Conservation (phyloP, 2,888 invertebrate species). For the Hypomecis punctinalis region DNA sequence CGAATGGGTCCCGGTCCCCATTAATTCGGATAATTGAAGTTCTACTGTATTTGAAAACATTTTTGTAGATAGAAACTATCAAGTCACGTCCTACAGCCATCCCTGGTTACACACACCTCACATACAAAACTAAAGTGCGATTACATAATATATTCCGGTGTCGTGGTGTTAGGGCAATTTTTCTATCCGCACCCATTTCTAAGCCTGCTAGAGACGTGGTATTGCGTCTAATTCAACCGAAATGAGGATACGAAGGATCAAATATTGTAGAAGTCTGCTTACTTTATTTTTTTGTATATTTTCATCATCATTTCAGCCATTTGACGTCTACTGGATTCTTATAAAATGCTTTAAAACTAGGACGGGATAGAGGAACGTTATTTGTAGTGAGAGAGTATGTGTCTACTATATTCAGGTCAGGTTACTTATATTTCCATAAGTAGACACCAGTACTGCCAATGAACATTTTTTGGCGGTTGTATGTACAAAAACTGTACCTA, state of each 20-base stretch:
- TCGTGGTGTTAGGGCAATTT: slow-evolving; percentile 75
- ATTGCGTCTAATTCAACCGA: slow-evolving; percentile 61
- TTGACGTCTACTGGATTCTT: too few relatives aligned
- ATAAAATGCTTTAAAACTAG: too few relatives aligned
- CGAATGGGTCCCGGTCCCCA: too few relatives aligned
- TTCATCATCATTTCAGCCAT: background rate
- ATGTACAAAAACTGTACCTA: too few relatives aligned
- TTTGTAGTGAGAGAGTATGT: too few relatives aligned
- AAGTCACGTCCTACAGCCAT: slow-evolving; percentile 12
- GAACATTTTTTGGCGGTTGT: too few relatives aligned
- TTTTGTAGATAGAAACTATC: background rate
- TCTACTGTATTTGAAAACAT: too few relatives aligned
- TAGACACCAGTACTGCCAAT: too few relatives aligned
- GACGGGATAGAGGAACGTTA: too few relatives aligned
- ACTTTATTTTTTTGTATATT: slow-evolving; percentile 5
- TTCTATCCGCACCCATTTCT: slow-evolving; percentile 67
- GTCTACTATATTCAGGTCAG: too few relatives aligned
- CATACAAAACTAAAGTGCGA: slow-evolving; percentile 74
- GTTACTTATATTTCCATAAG: too few relatives aligned
- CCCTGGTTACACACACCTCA: slow-evolving; percentile 60
- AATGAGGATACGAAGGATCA: slow-evolving; percentile 42
- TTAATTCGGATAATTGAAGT: too few relatives aligned
- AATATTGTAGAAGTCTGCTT: slow-evolving; percentile 12
- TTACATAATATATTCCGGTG: slow-evolving; percentile 80
- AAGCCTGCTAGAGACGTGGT: slow-evolving; percentile 60